Evolutionary conservation across 2,797 vertebrate genomes (phyloP), one percentile per base, ranked within the genome.

Genomic region (Gymnoscopelus braueri): DNA sequence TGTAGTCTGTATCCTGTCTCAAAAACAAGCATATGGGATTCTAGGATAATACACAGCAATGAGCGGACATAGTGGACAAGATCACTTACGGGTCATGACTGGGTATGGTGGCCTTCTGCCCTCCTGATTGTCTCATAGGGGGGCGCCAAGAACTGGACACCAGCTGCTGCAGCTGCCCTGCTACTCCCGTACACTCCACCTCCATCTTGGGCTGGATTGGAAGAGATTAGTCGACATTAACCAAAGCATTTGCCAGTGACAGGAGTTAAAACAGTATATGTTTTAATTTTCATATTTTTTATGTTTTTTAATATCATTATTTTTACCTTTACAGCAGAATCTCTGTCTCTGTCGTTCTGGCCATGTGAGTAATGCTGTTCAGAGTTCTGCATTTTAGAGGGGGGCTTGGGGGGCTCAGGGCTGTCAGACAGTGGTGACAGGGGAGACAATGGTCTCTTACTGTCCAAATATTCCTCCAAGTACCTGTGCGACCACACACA

Each of bases 401-500:
- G 83, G 78, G 89, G 81, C 80, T 94, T 93, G 87, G 87, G 91
- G 83, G 93, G 80, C 86, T 96, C 95, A 0, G 93, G 91, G 72
- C 86, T 89, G 75, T 95, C 93, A 0, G 95, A 93, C 81, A 95
- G 85, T 15, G 96, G 96, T 68, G 96, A 97, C 75, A 95, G 54
- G 0, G 91, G 91, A 54, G 96, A 96, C 77, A 94, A 83, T 23
- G 96, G 95, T 81, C 93, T 90, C 86, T 97, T 96, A 90, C 84
- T 94, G 91, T 96, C 96, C 90, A 95, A 94, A 91, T 95, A 94
- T 65, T 93, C 93, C 56, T 89, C 90, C 65, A 90, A 80, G 69
- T 84, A 88, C 64, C 94, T 94, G 85, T 53, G 54, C 3, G 50
- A 15, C 39, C 49, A 78, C 60, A 70, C 35, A 60, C 13, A 74